A percentile compares a stretch with the other conserved stretches of the same genome.
Evolutionary conservation across 1,140 invertebrate genomes (phyloP).

Genomic region (Amyelois transitella): DNA sequence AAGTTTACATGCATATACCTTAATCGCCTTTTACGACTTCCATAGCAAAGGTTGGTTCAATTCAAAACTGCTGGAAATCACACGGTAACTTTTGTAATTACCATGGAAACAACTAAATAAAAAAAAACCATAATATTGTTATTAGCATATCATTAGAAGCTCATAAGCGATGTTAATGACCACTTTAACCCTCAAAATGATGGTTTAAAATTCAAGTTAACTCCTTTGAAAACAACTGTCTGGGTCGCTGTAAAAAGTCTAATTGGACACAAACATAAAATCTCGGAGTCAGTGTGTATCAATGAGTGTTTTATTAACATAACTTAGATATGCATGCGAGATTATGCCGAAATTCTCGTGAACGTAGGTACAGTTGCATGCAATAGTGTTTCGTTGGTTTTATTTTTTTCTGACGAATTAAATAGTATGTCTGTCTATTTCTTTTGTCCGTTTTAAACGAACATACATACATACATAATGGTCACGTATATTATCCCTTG

Average conservation of each 20-base stretch:
- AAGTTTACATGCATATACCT: too few species aligned
- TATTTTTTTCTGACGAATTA: too few species aligned
- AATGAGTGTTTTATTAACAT: constrained; percentile 15
- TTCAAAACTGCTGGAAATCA: too few species aligned
- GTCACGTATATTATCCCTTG: too few species aligned
- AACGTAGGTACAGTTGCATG: constrained; percentile 15
- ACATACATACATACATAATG: too few species aligned
- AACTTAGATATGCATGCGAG: constrained; percentile 26
- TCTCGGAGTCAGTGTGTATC: constrained; percentile 9
- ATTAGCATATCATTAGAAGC: not conserved
- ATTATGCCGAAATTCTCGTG: constrained; percentile 23
- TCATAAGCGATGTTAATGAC: not conserved
- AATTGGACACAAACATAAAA: constrained; percentile 22
- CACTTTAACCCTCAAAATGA: not conserved
- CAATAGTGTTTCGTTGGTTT: constrained; percentile 8
- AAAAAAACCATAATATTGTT: not conserved
- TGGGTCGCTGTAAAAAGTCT: constrained; percentile 13
- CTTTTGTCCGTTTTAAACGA: too few species aligned
- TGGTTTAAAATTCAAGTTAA: constrained; percentile 20
- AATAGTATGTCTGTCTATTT: too few species aligned
- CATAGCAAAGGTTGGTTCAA: too few species aligned
- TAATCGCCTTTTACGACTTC: too few species aligned
- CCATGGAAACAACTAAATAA: not conserved
- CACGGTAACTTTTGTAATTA: too few species aligned
- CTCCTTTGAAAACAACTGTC: constrained; percentile 10